These are phyloP conservation scores for Drosophila mimica DNA, from an alignment of 2,888 invertebrate species.

Conservation along the genomic window DNA sequence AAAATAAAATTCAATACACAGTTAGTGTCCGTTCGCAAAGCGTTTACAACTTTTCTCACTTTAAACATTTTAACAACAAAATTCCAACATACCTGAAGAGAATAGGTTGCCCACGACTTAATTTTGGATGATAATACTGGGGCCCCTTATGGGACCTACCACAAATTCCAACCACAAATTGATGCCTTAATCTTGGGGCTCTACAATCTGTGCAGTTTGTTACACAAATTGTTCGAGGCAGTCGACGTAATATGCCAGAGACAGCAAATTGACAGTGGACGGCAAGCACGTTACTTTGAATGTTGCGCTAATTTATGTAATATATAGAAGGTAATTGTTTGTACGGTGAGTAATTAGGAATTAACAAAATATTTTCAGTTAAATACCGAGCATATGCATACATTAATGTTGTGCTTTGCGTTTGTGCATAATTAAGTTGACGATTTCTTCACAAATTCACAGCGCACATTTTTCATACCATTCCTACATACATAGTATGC, in stretches of 20 bases:
- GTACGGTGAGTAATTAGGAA: background rate
- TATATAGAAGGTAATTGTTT: conserved; percentile 27
- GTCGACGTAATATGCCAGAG: conserved; percentile 56
- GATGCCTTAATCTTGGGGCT: conserved; percentile 13
- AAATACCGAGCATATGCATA: background rate
- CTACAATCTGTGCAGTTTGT: conserved; percentile 24
- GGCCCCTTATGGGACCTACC: conserved; percentile 40
- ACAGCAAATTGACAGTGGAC: conserved; percentile 56
- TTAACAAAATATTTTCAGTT: background rate
- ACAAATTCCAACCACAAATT: conserved; percentile 15
- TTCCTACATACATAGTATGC: conserved; percentile 14
- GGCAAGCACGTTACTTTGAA: conserved; percentile 54
- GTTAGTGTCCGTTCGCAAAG: background rate
- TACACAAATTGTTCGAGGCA: conserved; percentile 29
- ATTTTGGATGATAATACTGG: conserved; percentile 34
- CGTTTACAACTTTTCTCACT: background rate
- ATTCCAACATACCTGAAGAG: conserved; percentile 45
- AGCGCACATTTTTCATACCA: conserved; percentile 31
- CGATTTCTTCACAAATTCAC: conserved; percentile 12
- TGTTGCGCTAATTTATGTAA: conserved; percentile 69
- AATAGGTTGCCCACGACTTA: conserved; percentile 45
- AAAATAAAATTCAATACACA: conserved; percentile 23
- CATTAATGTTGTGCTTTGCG: conserved; percentile 9
- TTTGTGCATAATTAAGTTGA: conserved; percentile 5
- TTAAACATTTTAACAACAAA: conserved; percentile 3